Percentiles rank a stretch among this genome's conserved stretches.
Conservation (phyloP, 2,113 vertebrate species). For the Phocoena phocoena region DNA sequence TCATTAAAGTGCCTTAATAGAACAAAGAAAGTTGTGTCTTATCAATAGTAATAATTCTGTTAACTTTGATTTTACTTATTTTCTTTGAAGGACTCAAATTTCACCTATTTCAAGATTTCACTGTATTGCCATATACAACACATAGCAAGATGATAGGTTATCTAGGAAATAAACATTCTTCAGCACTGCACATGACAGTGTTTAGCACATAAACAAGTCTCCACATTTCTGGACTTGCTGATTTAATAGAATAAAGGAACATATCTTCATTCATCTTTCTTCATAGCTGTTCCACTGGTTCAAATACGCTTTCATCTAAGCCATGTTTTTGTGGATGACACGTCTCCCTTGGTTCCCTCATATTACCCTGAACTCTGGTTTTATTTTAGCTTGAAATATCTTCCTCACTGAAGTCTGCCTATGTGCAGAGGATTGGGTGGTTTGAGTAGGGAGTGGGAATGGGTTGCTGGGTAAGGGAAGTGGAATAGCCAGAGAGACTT, state of each 20-base stretch:
- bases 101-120: not conserved
- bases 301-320: not conserved
- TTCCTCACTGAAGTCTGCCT: not conserved
- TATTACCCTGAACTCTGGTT: not conserved
- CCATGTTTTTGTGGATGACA: not conserved
- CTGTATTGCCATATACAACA: not conserved
- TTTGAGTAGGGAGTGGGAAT: not conserved
- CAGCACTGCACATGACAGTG: no score
- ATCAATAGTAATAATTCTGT: not conserved
- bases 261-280: conserved; percentile 19
- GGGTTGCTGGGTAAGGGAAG: no score
- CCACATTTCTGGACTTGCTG: not conserved
- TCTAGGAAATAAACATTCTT: not conserved
- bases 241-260: not conserved
- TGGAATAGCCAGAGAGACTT: not conserved
- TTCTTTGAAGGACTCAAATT: conserved; percentile 3
- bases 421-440: not conserved
- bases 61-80: conserved; percentile 19
- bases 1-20: not conserved
- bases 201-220: not conserved
- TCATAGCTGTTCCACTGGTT: not conserved
- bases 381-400: not conserved
- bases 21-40: not conserved
- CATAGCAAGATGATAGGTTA: not conserved
- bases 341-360: not conserved